phyloP scores from a whole-genome alignment of 2,888 invertebrate species.

The Mesorhabditis spiculigera region DNA sequence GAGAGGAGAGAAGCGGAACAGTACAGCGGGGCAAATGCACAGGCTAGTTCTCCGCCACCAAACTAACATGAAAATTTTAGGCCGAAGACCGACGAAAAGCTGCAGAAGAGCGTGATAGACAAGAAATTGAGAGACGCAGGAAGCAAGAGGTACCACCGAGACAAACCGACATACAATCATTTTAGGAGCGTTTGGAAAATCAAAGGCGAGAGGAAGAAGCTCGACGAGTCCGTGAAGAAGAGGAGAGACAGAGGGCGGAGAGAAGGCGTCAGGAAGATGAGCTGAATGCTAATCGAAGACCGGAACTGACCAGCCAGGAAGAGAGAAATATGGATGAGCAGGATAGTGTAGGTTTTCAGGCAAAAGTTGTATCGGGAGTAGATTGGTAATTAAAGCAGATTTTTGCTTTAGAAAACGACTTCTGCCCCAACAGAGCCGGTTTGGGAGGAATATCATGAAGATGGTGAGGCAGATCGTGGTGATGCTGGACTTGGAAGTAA shows the following conservation, averaged over 20 bases:
- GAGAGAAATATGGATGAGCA: neutral
- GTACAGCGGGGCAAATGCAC: neutral
- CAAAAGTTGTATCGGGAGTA: too few species aligned
- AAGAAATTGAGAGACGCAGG: conserved; percentile 1
- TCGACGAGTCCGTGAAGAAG: neutral
- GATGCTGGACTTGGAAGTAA: neutral
- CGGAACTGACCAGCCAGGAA: neutral
- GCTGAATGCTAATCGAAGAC: neutral
- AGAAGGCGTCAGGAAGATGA: neutral
- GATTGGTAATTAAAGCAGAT: neutral
- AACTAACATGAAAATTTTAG: neutral
- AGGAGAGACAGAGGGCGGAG: neutral
- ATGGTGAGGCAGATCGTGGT: neutral
- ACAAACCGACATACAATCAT: neutral
- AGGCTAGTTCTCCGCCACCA: neutral
- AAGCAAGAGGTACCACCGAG: neutral
- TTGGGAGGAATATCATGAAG: conserved; percentile 2
- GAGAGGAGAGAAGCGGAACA: neutral
- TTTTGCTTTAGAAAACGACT: neutral
- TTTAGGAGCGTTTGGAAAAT: neutral
- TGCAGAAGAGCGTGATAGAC: neutral
- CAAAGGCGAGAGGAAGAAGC: neutral
- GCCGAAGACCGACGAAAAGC: conserved; percentile 1
- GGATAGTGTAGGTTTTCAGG: too few species aligned
- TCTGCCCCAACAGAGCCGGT: neutral